Conservation (phyloP, 2,113 vertebrate species). For the Calidris pygmaea region DNA sequence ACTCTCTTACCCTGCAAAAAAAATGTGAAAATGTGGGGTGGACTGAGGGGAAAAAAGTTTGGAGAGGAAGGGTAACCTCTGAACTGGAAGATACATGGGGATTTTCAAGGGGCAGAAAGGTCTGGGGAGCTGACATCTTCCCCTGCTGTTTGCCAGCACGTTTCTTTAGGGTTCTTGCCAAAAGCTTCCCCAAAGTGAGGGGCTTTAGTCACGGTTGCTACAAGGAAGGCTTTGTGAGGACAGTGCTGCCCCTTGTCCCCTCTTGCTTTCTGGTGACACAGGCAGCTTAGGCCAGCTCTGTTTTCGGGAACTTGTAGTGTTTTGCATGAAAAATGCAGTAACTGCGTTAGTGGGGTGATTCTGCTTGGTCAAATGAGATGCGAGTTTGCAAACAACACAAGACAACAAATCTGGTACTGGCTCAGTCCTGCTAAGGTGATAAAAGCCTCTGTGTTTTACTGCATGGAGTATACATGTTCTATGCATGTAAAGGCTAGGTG, state of each 20-base stretch:
- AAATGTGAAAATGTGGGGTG: neutral
- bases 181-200: neutral
- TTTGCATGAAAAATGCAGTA: neutral
- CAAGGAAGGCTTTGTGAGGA: conserved; percentile 18
- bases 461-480: fast-evolving
- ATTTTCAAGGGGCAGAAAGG: neutral
- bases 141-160: neutral
- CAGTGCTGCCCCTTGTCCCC: neutral
- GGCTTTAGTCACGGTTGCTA: neutral
- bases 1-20: neutral
- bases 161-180: neutral
- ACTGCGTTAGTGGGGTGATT: fast-evolving
- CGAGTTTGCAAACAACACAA: neutral
- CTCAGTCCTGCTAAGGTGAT: neutral
- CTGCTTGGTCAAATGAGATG: neutral
- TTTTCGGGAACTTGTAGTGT: neutral
- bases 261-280: neutral
- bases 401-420: neutral
- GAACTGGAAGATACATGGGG: neutral
- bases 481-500: neutral
- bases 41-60: neutral
- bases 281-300: neutral
- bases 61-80: neutral
- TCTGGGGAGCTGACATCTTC: neutral
- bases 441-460: neutral